Evolutionary conservation across 2,888 invertebrate genomes (phyloP).

Genomic region (Philereme transversata): DNA sequence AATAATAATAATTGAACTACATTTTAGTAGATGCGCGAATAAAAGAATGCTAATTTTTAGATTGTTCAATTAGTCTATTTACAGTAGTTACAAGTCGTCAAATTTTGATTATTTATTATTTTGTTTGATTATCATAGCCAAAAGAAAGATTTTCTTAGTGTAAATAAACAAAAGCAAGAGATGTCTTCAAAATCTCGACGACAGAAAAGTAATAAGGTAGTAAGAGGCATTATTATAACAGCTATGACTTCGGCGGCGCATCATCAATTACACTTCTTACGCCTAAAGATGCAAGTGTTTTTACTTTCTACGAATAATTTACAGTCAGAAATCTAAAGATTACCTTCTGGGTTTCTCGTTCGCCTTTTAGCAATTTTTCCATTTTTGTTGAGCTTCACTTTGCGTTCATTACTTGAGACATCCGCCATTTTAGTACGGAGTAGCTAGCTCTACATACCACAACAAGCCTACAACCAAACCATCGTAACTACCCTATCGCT

Average conservation of each 20-base stretch:
- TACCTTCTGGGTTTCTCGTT: constrained; percentile 79
- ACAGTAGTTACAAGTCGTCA: too few species aligned
- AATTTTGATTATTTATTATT: background rate
- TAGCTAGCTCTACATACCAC: constrained; percentile 30
- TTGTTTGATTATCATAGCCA: constrained; percentile 4
- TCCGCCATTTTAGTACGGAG: constrained; percentile 82
- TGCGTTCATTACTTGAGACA: constrained; percentile 79
- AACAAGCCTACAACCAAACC: constrained; percentile 45
- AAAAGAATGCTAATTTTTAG: too few species aligned
- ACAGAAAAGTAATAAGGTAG: constrained; percentile 68
- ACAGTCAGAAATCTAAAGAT: constrained; percentile 37
- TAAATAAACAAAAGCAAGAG: constrained; percentile 31
- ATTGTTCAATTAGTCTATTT: too few species aligned
- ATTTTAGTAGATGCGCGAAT: too few species aligned
- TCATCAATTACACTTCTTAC: constrained; percentile 14
- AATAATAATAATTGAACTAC: too few species aligned
- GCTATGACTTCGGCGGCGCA: constrained; percentile 12
- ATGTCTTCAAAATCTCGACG: constrained; percentile 38
- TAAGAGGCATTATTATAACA: constrained; percentile 69
- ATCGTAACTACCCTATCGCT: constrained; percentile 43
- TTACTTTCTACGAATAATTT: background rate
- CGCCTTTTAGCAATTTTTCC: constrained; percentile 80
- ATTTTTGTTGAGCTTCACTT: constrained; percentile 78
- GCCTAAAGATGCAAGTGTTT: background rate
- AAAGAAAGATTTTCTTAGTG: background rate